These are phyloP conservation scores for Ara ararauna DNA, from an alignment of 2,797 vertebrate genomes.

Conservation along the genomic window DNA sequence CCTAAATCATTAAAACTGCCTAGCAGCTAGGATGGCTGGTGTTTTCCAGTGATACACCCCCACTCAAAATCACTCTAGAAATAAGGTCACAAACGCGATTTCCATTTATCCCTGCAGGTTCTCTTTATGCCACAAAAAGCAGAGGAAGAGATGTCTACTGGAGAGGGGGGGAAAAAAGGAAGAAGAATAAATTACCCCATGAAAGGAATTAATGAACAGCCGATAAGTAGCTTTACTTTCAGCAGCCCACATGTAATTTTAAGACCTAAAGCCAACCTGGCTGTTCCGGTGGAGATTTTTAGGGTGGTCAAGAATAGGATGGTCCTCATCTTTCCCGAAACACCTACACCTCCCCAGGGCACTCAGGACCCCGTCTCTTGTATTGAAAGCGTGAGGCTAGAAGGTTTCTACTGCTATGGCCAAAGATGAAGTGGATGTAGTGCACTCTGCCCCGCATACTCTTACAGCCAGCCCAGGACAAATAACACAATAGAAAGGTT, in stretches of 20 bases:
- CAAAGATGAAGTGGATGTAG: background rate
- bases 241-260: background rate
- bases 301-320: background rate
- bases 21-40: background rate
- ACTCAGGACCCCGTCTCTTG: background rate
- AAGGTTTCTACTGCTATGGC: background rate
- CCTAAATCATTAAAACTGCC: background rate
- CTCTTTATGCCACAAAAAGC: background rate
- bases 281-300: background rate
- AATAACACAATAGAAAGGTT: background rate
- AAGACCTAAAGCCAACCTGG: background rate
- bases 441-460: background rate
- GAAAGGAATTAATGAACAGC: slow-evolving; percentile 16
- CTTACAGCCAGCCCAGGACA: background rate
- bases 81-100: slow-evolving; percentile 15
- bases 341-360: background rate
- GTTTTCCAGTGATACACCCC: background rate
- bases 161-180: too few relatives aligned
- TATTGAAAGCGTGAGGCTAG: background rate
- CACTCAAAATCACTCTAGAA: background rate
- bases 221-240: background rate
- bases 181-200: background rate
- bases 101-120: background rate
- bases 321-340: background rate
- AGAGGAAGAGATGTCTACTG: background rate